Conservation (phyloP, 1,140 invertebrate species). For the Conopomorpha cramerella region DNA sequence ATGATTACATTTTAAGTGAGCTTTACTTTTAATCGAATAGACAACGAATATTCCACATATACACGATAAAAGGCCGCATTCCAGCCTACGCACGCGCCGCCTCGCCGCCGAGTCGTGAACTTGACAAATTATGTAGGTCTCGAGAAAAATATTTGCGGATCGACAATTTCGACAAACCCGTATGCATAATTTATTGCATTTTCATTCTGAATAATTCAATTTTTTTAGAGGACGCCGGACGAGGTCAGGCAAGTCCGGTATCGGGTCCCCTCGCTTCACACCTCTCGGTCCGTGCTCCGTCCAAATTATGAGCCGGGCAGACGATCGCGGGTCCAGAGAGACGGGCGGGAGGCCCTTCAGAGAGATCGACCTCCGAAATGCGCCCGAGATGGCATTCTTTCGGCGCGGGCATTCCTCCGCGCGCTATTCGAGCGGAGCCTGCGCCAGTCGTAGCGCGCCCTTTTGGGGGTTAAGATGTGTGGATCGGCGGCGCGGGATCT, state of each 20-base stretch:
- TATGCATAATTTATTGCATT: too few species aligned
- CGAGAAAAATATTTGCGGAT: too few species aligned
- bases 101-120: too few species aligned
- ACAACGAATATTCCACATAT: too few species aligned
- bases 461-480: slow-evolving; percentile 61
- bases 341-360: slow-evolving; percentile 41
- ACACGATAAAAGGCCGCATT: too few species aligned
- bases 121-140: too few species aligned
- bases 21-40: too few species aligned
- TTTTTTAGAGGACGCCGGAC: slow-evolving; percentile 31
- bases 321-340: slow-evolving; percentile 38
- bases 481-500: slow-evolving; percentile 43
- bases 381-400: slow-evolving; percentile 61
- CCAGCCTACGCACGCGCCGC: too few species aligned
- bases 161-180: too few species aligned
- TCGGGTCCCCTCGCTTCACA: too few species aligned
- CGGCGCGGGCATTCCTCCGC: slow-evolving; percentile 56
- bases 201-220: slow-evolving; percentile 14
- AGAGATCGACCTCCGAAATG: slow-evolving; percentile 58
- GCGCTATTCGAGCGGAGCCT: slow-evolving; percentile 42
- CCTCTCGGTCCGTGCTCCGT: slow-evolving; percentile 26
- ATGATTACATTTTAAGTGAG: too few species aligned
- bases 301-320: slow-evolving; percentile 54
- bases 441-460: slow-evolving; percentile 56
- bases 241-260: slow-evolving; percentile 44